Conservation (phyloP, 2,113 vertebrate genomes). For the Takifugu bimaculatus region DNA sequence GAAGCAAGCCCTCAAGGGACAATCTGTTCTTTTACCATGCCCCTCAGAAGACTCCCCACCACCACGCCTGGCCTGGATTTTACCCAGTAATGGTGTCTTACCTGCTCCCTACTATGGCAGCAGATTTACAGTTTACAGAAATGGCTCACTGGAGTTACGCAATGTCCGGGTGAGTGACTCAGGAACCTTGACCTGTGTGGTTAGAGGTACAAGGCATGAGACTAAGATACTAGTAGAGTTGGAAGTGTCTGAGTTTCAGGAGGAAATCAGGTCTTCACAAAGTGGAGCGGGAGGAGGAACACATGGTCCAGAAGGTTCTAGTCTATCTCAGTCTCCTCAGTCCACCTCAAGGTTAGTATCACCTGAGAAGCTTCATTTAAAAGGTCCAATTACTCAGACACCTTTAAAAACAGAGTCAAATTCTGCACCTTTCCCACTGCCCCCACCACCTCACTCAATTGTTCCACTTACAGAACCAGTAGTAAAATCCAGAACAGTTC, state of each 20-base stretch:
- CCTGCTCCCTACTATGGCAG: constrained; percentile 86
- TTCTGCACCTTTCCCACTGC: constrained; percentile 15
- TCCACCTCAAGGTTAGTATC: background rate
- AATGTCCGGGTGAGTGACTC: constrained; percentile 74
- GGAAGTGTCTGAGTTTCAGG: constrained; percentile 66
- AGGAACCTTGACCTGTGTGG: constrained; percentile 81
- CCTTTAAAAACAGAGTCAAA: constrained; percentile 16
- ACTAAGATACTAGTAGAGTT: constrained; percentile 78
- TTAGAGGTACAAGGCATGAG: constrained; percentile 82
- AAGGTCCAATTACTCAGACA: constrained; percentile 64
- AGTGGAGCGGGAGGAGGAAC: constrained; percentile 8
- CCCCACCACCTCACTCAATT: constrained; percentile 5
- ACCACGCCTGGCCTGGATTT: constrained; percentile 82
- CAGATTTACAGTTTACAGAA: constrained; percentile 83
- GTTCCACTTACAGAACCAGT: constrained; percentile 44
- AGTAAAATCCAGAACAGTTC: constrained; percentile 71
- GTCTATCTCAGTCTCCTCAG: background rate
- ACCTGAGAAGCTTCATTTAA: constrained; percentile 69
- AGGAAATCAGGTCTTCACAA: constrained; percentile 54
- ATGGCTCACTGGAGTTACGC: constrained; percentile 86
- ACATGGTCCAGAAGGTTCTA: constrained; percentile 3
- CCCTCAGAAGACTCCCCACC: constrained; percentile 78
- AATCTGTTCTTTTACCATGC: constrained; percentile 81
- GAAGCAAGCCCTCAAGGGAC: constrained; percentile 69
- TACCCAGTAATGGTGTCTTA: constrained; percentile 85